These are phyloP conservation scores for Drosophila repletoides DNA, from an alignment of 1,140 invertebrate genomes.

Conservation along the genomic window DNA sequence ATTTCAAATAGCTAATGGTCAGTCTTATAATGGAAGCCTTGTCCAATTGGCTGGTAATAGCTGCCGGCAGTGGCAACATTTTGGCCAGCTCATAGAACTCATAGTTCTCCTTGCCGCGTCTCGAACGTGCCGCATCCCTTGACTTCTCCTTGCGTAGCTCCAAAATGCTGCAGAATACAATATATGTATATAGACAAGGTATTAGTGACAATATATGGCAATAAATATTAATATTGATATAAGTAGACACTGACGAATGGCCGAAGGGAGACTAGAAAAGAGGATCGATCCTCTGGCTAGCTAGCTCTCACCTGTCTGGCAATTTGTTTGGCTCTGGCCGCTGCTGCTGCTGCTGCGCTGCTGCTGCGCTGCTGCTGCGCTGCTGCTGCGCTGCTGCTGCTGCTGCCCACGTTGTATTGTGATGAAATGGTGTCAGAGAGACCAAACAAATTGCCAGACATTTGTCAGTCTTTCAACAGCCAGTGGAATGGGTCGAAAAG, in stretches of 20 bases:
- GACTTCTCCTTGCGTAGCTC: conserved; percentile 98
- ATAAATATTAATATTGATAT: conserved; percentile 47
- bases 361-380: no score
- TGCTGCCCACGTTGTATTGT: conserved; percentile 41
- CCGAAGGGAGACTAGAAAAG: neutral
- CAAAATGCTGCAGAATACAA: conserved; percentile 90
- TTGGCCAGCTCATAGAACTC: conserved; percentile 99
- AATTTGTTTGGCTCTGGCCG: conserved; percentile 51
- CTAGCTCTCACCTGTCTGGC: conserved; percentile 45
- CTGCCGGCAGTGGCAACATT: conserved; percentile 97
- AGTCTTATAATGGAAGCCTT: conserved; percentile 99
- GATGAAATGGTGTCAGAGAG: conserved; percentile 72
- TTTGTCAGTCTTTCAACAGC: conserved; percentile 67
- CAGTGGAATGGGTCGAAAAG: conserved; percentile 7
- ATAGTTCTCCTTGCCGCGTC: conserved; percentile 98
- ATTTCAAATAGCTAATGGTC: conserved; percentile 98
- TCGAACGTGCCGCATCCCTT: conserved; percentile 95
- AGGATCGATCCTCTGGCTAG: conserved; percentile 10
- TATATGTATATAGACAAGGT: no score
- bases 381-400: no score
- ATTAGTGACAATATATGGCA: conserved; percentile 19
- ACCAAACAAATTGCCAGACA: conserved; percentile 63
- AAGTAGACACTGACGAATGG: conserved; percentile 74
- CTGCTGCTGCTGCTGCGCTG: no score
- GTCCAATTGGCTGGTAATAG: conserved; percentile 98